These are phyloP conservation scores for Tenthredo notha DNA, from an alignment of 2,888 invertebrate genomes.

Conservation along the genomic window DNA sequence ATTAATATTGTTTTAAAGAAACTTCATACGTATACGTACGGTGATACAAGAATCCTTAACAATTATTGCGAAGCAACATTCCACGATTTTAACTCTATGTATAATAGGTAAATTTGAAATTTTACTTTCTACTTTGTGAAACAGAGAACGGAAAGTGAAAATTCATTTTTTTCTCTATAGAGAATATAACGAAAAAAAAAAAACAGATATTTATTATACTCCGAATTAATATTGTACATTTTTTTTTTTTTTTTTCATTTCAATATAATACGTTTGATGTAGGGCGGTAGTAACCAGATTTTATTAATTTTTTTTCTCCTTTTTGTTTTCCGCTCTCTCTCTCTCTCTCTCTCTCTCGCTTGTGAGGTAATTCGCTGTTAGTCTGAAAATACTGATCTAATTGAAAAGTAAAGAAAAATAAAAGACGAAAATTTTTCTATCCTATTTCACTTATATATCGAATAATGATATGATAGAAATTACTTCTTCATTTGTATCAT, in stretches of 20 bases:
- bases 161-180: neutral
- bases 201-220: neutral
- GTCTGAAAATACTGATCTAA: neutral
- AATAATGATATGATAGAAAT: neutral
- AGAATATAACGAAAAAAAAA: neutral
- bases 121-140: constrained; percentile 3
- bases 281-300: neutral
- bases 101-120: constrained; percentile 3
- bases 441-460: too few species aligned
- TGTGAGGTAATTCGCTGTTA: neutral
- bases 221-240: neutral
- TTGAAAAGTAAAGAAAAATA: neutral
- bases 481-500: neutral
- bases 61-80: constrained; percentile 3
- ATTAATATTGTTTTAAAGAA: neutral
- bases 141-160: neutral
- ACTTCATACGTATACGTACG: neutral
- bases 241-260: neutral
- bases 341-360: neutral
- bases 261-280: neutral
- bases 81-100: neutral
- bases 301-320: neutral
- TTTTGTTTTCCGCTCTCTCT: neutral
- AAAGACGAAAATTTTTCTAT: neutral
- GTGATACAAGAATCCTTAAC: too few species aligned